Base-by-base conservation (phyloP, 2,113 vertebrate genomes). In the Odontesthes bonariensis region DNA sequence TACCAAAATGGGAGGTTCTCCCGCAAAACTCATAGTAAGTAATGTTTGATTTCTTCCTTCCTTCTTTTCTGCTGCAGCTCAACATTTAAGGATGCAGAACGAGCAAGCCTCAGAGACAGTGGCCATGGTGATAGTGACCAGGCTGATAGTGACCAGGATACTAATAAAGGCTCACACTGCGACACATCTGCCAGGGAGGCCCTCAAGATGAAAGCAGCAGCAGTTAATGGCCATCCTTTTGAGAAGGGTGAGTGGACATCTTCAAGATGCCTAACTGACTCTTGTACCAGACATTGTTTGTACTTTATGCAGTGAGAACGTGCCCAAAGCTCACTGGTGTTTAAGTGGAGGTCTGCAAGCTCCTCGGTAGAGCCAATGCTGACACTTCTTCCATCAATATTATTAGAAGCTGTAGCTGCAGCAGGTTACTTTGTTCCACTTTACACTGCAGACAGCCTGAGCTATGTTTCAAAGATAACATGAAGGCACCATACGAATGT, bases 91-190 rank as follows among this genome's bases (percentile, higher is more conserved):
- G 98, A 99, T 94, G 97, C 98, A 89, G 98, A 99, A 94, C 96
- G 96, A 93, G 97, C 97, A 81, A 99, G 98, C 94, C 96, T 99
- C 91, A 96, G 97, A 96, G 98, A 99, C 96, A 99, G 98, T 95
- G 98, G 98, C 94, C 98, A 99, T 93, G 98, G 98, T 92, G 98
- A 99, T 96, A 99, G 98, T 94, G 98, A 99, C 96, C 98, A 98
- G 94, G 98, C 97, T 92, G 98, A 99, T 95, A 99, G 98, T 94
- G 98, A 99, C 95, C 98, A 99, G 96, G 98, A 99, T 96, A 99
- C 98, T 95, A 99, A 99, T 96, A 98, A 97, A 97, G 98, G 97
- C 95, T 99, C 98, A 93, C 99, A 98, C 96, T 99, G 97, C 93
- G 98, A 99, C 95, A 98, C 99, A 96, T 98, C 97, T 91, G 98